Base-by-base conservation (phyloP, 2,797 vertebrate genomes). In the Rhadinocentrus ornatus region DNA sequence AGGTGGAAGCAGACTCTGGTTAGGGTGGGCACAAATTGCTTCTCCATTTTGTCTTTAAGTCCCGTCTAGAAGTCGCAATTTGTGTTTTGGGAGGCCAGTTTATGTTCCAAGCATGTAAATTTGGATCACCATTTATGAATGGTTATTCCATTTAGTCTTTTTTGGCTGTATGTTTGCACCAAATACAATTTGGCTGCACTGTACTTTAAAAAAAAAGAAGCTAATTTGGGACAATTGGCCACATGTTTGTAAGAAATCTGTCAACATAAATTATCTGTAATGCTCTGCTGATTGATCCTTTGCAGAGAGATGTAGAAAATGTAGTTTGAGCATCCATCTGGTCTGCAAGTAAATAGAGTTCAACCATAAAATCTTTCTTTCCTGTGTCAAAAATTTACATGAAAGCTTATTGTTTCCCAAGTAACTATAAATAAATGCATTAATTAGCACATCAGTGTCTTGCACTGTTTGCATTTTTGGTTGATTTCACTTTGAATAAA, bases 1-100 rank as follows among this genome's bases (percentile, higher is more conserved):
- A 83, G 76, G 81, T 64, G 79, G 74, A 80, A 74, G 69, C 77
- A 73, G 75, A 77, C 75, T 83, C 75, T 82, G 67, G 64, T 62
- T 24, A 71, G 78, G 77, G 61, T 79, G 78, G 78, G 81, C 62
- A 35, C 64, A 56, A 29, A 50, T 62, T 37, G 44, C 34, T 18
- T 57, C 16, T n/a, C 26, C 53, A 7, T 20, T 44, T 29, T 13
- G 46, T 10, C 18, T 46, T 56, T 57, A 35, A 35, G 53, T 66
- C 24, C 56, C n/a, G 1, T 27, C 18, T 69, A 32, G 29, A 20
- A 67, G 48, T 10, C 6, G 48, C 18, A 44, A 44, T 16, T 50
- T 50, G 46, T 50, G 46, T 50, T 22, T 9, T 22, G 9, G 46
- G 46, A 50, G n/a, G 35, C 1, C 12, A 59, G 35, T 65, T 41